Evolutionary conservation across 2,888 invertebrate genomes (phyloP).

Genomic region (Aethes cnicana): DNA sequence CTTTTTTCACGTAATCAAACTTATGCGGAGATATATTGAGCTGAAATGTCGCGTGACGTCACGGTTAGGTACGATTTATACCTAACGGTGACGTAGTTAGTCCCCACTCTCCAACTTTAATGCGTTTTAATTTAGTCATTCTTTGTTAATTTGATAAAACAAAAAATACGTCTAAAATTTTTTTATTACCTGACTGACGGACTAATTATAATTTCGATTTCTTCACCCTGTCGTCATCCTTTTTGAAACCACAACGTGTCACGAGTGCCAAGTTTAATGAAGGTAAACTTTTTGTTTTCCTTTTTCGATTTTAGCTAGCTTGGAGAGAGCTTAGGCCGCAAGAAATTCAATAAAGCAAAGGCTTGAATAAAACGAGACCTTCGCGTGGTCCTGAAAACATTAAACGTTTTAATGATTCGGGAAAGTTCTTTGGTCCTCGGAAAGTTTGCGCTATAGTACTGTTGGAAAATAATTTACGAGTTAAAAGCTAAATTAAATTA

Average conservation of each 20-base stretch:
- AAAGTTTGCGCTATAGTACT: conserved; percentile 5
- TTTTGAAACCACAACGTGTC: conserved; percentile 16
- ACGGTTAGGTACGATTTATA: too few species aligned
- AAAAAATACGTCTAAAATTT: too few species aligned
- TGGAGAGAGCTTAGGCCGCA: conserved; percentile 15
- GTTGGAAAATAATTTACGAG: background rate
- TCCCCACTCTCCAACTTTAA: too few species aligned
- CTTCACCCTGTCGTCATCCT: too few species aligned
- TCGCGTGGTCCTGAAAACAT: conserved; percentile 3
- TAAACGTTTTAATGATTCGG: conserved; percentile 2
- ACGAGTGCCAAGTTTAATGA: conserved; percentile 24
- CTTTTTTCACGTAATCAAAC: too few species aligned
- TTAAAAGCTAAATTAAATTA: background rate
- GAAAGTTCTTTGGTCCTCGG: background rate
- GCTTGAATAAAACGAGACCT: conserved; percentile 21
- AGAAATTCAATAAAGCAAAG: conserved; percentile 28
- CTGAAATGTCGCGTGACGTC: too few species aligned
- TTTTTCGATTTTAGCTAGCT: conserved; percentile 13
- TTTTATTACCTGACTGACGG: too few species aligned
- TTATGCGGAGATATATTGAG: too few species aligned
- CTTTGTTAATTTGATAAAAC: too few species aligned
- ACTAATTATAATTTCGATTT: too few species aligned
- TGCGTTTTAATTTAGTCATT: too few species aligned
- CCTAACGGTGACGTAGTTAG: too few species aligned
- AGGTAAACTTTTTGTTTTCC: conserved; percentile 27